Evolutionary conservation across 2,888 invertebrate genomes (phyloP), one percentile per base, ranked within the genome.

Genomic region (Magallana nippona): DNA sequence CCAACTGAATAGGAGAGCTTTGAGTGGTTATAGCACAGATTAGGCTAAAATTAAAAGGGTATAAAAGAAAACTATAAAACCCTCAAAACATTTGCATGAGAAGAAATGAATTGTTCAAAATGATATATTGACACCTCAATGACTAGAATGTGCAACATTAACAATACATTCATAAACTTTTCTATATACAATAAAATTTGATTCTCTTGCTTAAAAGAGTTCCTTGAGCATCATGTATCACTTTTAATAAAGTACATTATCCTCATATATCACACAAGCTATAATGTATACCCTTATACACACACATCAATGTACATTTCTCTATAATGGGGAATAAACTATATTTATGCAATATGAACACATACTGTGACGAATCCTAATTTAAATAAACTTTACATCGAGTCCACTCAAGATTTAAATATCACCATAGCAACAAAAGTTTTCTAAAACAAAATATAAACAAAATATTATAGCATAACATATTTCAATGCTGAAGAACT

Each of bases 131-230:
- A 71, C 32, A 71, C 32, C 71, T 71, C 15, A 27, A 71, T 71
- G 71, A 71, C 71, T 71, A 71, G 71, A 71, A 71, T 71, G 71
- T 15, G 32, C 5, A 71, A 71, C 71, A 71, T 71, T 71, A 60
- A 60, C 60, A 71, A 71, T 27, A 71, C 71, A 71, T 32, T 71
- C 32, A 71, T 71, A 22, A 71, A 27, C 71, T 71, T 71, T 27
- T 71, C 71, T 71, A 71, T 71, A 71, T 71, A 71, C 71, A 71
- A 22, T 22, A 71, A 63, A 71, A 27, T 22, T 71, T 71, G 27
- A 44, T 71, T 22, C 71, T 71, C 71, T 71, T 27, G 71, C 22
- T 71, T 27, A 71, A 5, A 71, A 71, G 71, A 71, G 71, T 71
- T 32, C 27, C 27, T 71, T 71, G 71, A 71, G 71, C 71, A 71